A percentile compares a stretch with the other conserved stretches of the same genome.
phyloP scores from a whole-genome alignment of 2,888 invertebrate genomes.

The Amitus sp. region DNA sequence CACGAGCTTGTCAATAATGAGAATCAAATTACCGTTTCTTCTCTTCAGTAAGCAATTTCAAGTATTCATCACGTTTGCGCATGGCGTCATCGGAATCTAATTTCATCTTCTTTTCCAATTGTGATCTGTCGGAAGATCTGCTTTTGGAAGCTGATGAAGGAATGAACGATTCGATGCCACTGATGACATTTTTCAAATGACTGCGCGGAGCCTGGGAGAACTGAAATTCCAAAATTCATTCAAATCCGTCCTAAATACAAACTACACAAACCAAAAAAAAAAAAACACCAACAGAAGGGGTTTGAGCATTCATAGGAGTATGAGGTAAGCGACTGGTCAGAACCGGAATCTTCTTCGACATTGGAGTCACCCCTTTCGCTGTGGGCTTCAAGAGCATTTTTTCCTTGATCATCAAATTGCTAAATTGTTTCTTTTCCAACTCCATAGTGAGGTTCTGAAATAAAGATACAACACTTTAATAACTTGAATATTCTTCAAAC shows the following conservation, averaged over 20 bases:
- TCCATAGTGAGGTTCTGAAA: constrained; percentile 49
- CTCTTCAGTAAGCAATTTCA: constrained; percentile 70
- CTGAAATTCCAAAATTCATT: constrained; percentile 28
- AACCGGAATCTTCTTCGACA: constrained; percentile 50
- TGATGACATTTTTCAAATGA: constrained; percentile 58
- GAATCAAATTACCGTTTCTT: constrained; percentile 72
- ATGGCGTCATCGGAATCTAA: constrained; percentile 67
- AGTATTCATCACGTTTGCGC: constrained; percentile 71
- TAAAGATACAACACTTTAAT: constrained; percentile 4
- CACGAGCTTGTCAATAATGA: no score
- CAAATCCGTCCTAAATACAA: background rate
- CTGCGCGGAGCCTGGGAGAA: constrained; percentile 56
- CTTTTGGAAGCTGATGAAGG: constrained; percentile 53
- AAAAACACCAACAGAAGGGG: constrained; percentile 39
- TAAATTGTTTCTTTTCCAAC: constrained; percentile 36
- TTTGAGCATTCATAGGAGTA: constrained; percentile 50
- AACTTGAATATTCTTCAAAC: constrained; percentile 2
- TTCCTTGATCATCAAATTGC: constrained; percentile 35
- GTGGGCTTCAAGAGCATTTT: constrained; percentile 41
- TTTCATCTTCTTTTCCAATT: constrained; percentile 59
- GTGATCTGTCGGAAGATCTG: constrained; percentile 49
- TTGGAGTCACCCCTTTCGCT: constrained; percentile 50
- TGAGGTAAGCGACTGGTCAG: constrained; percentile 51
- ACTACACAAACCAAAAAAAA: constrained; percentile 5
- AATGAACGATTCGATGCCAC: constrained; percentile 50